Base-by-base conservation (phyloP, 2,113 vertebrate species). In the Oreochromis aureus region DNA sequence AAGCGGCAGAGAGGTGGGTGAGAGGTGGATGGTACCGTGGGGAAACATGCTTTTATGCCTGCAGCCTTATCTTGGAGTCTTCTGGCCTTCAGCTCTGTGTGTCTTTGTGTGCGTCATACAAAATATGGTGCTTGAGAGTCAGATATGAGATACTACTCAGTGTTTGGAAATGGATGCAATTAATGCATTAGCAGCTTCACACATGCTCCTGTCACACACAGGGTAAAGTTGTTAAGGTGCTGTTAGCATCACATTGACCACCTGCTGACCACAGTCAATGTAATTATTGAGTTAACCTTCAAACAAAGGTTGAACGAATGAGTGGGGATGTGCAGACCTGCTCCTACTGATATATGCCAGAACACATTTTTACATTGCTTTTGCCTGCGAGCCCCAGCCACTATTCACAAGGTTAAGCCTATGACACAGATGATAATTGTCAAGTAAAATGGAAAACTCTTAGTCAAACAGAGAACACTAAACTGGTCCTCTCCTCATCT, bases 271-370 rank as follows among this genome's bases (percentile, higher is more conserved):
- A 34, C 82, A 24, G 71, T 61, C 81, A 82, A 16, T 84, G 41
- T 39, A 89, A 81, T 92, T 89, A 93, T 91, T 88, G 73, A 58
- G 69, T 91, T 90, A 87, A 90, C 89, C 82, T 92, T 89, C 83
- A 87, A 79, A 86, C 79, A 16, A 36, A 63, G 80, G 82, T 51
- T 69, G 63, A 39, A 34, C 36, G 54, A 82, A 80, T 53, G 88
- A 15, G 58, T 39, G 41, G n/a, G 1, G 6, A 46, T 36, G 36
- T 36, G 66, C 18, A 39, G 41, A 85, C 48, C 39, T 88, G 69
- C 54, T 71, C 44, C 53, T 16, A 56, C 27, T 59, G 78, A 56
- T 79, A 55, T 84, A 83, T 79, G 69, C 11, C 59, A 44, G 54
- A 58, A 41, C n/a, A 73, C 32, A 78, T 2, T 78, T 76, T 48